Evolutionary conservation across 2,113 vertebrate genomes (phyloP).

Genomic region (Poeciliopsis prolifica): DNA sequence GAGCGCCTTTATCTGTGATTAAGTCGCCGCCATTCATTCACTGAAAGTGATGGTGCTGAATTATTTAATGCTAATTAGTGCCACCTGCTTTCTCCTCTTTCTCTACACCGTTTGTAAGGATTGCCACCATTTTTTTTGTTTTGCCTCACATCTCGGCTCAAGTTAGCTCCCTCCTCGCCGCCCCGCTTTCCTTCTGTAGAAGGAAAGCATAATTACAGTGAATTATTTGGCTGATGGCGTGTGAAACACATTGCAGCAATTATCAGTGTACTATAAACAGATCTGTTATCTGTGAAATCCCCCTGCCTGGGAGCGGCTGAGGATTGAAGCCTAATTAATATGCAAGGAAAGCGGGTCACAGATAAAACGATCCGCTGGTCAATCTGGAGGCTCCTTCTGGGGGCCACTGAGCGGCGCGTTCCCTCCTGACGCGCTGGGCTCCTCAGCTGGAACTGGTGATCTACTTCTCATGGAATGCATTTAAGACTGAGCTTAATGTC

Average conservation of each 20-base stretch:
- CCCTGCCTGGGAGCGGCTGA: constrained; percentile 40
- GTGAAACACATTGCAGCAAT: constrained; percentile 66
- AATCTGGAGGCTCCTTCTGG: constrained; percentile 34
- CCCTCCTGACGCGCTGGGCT: neutral
- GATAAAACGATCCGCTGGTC: constrained; percentile 64
- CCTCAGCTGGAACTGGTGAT: neutral
- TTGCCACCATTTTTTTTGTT: neutral
- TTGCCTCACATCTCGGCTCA: constrained; percentile 13
- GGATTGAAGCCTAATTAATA: constrained; percentile 69
- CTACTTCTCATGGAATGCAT: neutral
- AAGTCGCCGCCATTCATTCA: constrained; percentile 30
- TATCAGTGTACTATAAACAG: constrained; percentile 69
- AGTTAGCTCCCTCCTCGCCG: constrained; percentile 28
- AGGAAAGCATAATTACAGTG: constrained; percentile 59
- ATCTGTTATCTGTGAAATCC: constrained; percentile 73
- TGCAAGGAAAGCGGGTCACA: constrained; percentile 73
- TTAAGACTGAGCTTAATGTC: neutral
- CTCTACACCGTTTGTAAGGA: constrained; percentile 36
- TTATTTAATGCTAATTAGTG: constrained; percentile 23
- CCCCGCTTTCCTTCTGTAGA: constrained; percentile 22
- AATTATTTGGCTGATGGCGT: constrained; percentile 65
- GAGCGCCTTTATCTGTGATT: constrained; percentile 32
- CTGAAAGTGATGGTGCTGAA: constrained; percentile 33
- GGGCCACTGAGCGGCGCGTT: neutral
- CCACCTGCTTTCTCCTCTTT: constrained; percentile 21